Base-by-base conservation (phyloP, 1,140 invertebrate genomes). In the Coenobita brevimanus region DNA sequence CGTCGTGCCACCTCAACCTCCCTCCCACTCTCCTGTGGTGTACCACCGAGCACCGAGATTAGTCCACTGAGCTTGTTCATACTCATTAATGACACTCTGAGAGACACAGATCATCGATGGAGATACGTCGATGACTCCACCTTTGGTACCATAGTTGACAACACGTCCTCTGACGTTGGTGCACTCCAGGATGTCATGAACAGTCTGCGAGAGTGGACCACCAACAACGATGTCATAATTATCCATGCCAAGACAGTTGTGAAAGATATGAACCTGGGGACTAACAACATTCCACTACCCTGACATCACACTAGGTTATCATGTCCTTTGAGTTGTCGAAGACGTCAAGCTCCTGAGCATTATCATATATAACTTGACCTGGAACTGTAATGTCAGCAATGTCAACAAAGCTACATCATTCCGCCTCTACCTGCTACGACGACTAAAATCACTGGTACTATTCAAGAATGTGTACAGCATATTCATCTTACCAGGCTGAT, bases 91-190 rank as follows among this genome's bases (percentile, higher is more conserved):
- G 38, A 75, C 36, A 43, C 71, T 41, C 30, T 75, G 2, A 17
- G 38, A n/a, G 71, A 75, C 71, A 75, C 71, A 15, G 71, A 75
- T 6, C 71, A 15, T 38, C 71, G 71, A 4, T 75, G 71, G 71
- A 75, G 41, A 30, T 75, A 75, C 21, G 71, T 75, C 6, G 71
- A 75, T 75, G 71, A 75, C 30, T 33, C 69, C 17, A 71, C 69
- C 71, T 38, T 75, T 38, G 30, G 36, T 6, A 41, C 21, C 15
- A n/a, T n/a, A n/a, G 41, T 75, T n/a, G 43, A 75, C 30, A 75
- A 75, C 27, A 75, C 33, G 30, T 2, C n/a, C n/a, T n/a, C 33
- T 8, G 36, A 75, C 71, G 33, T 41, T 38, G 41, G 4, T 10
- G n/a, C 38, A 1, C 6, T 75, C 21, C 71, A 75, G 71, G 4